Conservation (phyloP, 2,888 invertebrate species). For the Sipha maydis region DNA sequence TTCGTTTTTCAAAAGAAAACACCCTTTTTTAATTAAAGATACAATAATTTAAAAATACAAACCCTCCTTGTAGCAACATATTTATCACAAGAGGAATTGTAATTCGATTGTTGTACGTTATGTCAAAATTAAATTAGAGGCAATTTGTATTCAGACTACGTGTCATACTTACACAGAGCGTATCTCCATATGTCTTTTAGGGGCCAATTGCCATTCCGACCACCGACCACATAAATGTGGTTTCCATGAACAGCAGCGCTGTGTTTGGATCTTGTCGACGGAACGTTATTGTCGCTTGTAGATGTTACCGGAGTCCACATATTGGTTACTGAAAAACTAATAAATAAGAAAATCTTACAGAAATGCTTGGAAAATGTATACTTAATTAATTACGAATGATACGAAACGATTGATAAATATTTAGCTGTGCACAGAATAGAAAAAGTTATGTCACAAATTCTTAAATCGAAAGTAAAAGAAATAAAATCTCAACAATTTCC, state of each 20-base stretch:
- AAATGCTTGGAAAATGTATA: not conserved
- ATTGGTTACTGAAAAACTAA: constrained; percentile 63
- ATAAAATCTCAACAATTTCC: too few relatives aligned
- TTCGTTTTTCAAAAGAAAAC: not conserved
- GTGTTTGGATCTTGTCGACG: constrained; percentile 83
- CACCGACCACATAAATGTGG: constrained; percentile 84
- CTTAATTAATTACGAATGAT: not conserved
- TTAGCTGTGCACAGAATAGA: too few relatives aligned
- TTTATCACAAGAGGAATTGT: constrained; percentile 31
- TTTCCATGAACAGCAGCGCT: constrained; percentile 81
- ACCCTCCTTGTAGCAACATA: constrained; percentile 26
- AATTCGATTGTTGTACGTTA: constrained; percentile 51
- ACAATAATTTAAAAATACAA: not conserved
- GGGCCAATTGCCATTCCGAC: constrained; percentile 83
- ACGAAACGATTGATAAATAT: too few relatives aligned
- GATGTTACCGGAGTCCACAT: constrained; percentile 75
- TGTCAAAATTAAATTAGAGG: constrained; percentile 52
- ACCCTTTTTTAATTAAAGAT: constrained; percentile 19
- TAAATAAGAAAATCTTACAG: not conserved
- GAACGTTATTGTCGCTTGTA: constrained; percentile 71
- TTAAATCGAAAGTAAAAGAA: too few relatives aligned
- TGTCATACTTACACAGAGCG: constrained; percentile 73
- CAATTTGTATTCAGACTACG: constrained; percentile 54
- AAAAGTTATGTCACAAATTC: too few relatives aligned
- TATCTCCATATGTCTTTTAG: constrained; percentile 88